Evolutionary conservation across 2,113 vertebrate genomes (phyloP).

Genomic region (Hoplias malabaricus): DNA sequence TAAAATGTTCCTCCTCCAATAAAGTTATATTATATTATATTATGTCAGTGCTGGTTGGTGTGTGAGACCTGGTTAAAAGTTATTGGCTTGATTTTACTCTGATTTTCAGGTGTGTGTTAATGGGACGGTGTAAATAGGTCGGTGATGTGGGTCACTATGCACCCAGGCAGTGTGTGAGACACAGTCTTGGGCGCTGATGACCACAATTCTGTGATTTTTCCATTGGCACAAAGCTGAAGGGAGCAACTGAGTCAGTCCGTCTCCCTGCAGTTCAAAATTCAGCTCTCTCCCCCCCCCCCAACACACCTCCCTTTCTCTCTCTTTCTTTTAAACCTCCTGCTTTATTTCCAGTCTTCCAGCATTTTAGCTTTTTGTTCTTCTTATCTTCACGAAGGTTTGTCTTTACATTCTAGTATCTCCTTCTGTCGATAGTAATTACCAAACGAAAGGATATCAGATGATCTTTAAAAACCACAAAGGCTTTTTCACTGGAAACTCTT

Average conservation of each 20-base stretch:
- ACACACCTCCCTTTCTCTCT: constrained; percentile 47
- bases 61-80: background rate
- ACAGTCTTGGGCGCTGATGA: constrained; percentile 57
- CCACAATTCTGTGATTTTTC: constrained; percentile 68
- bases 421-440: background rate
- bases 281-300: constrained; percentile 52
- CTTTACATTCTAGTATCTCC: background rate
- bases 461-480: constrained; percentile 10
- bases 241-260: constrained; percentile 75
- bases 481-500: constrained; percentile 14
- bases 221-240: constrained; percentile 68
- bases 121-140: constrained; percentile 66
- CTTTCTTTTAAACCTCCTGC: constrained; percentile 35
- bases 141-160: constrained; percentile 50
- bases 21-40: too few species aligned
- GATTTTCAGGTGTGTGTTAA: constrained; percentile 36
- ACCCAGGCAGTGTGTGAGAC: constrained; percentile 56
- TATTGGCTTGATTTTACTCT: background rate
- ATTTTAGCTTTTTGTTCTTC: constrained; percentile 37
- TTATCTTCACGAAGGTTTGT: constrained; percentile 35
- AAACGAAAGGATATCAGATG: constrained; percentile 25
- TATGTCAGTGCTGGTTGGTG: too few species aligned
- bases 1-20: too few species aligned
- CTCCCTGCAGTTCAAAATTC: constrained; percentile 62
- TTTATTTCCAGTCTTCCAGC: constrained; percentile 57